These are phyloP conservation scores for Ceratina calcarata DNA, from an alignment of 1,140 invertebrate species.

Conservation along the genomic window DNA sequence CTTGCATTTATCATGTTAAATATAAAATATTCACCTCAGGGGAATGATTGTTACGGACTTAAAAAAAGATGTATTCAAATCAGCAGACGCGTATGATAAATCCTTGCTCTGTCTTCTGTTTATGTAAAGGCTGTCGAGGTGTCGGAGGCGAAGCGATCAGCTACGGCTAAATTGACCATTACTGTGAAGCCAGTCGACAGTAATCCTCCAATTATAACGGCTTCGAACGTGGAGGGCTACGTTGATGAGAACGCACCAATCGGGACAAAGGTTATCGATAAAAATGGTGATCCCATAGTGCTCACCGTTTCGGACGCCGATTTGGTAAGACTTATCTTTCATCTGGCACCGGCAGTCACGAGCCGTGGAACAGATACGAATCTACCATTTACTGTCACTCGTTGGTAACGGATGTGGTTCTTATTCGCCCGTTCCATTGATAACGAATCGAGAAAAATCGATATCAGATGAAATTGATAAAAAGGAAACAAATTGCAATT, in stretches of 20 bases:
- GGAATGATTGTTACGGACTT: no score
- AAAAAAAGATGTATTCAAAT: no score
- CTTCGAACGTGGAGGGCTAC: constrained; percentile 87
- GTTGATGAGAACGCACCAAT: constrained; percentile 93
- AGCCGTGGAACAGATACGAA: constrained; percentile 33
- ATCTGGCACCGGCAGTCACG: constrained; percentile 78
- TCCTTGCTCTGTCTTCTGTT: neutral
- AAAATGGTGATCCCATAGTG: constrained; percentile 84
- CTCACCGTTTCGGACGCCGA: constrained; percentile 90
- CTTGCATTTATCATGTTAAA: neutral
- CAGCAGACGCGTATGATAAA: neutral
- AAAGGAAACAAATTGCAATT: neutral
- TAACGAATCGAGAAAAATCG: neutral
- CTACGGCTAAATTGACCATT: constrained; percentile 90
- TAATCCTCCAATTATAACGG: constrained; percentile 89
- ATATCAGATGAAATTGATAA: neutral
- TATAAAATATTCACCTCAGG: no score
- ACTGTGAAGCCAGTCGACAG: constrained; percentile 91
- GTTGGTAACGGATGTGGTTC: neutral
- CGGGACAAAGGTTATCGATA: constrained; percentile 89
- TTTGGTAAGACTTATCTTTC: constrained; percentile 83
- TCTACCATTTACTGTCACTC: constrained; percentile 28
- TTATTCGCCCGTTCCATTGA: neutral
- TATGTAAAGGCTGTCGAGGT: constrained; percentile 87
- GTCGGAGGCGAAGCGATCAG: constrained; percentile 87